phyloP scores from a whole-genome alignment of 2,888 invertebrate genomes.

The Habroteleia sp. region DNA sequence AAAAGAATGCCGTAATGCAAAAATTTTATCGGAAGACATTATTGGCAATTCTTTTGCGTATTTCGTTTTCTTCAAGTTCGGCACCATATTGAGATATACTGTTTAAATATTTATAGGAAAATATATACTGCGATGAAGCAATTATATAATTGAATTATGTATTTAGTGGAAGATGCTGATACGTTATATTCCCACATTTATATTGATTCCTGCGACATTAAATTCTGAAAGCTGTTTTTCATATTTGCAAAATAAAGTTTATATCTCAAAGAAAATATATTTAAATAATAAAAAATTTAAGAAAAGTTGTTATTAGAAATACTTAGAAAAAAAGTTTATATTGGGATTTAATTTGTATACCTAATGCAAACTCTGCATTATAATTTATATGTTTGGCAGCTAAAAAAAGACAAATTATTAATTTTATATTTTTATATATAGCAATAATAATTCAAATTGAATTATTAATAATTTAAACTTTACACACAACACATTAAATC shows the following conservation, averaged over 20 bases:
- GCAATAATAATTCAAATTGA: neutral
- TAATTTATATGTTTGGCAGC: too few species aligned
- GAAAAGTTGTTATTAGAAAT: too few species aligned
- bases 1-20: neutral
- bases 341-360: too few species aligned
- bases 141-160: conserved; percentile 32
- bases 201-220: conserved; percentile 12
- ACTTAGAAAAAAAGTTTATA: too few species aligned
- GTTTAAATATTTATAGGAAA: conserved; percentile 42
- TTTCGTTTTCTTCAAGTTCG: conserved; percentile 44
- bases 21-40: conserved; percentile 6
- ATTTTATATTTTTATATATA: neutral
- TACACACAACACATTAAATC: conserved; percentile 5
- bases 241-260: neutral
- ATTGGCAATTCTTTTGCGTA: conserved; percentile 8
- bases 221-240: neutral
- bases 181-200: conserved; percentile 34
- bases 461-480: neutral
- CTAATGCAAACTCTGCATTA: too few species aligned
- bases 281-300: too few species aligned
- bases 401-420: too few species aligned
- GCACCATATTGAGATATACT: conserved; percentile 38
- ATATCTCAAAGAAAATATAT: neutral
- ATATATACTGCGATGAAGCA: conserved; percentile 43
- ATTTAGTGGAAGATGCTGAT: conserved; percentile 45